Base-by-base conservation (phyloP, 2,888 invertebrate genomes). In the Metopia argyrocephala region DNA sequence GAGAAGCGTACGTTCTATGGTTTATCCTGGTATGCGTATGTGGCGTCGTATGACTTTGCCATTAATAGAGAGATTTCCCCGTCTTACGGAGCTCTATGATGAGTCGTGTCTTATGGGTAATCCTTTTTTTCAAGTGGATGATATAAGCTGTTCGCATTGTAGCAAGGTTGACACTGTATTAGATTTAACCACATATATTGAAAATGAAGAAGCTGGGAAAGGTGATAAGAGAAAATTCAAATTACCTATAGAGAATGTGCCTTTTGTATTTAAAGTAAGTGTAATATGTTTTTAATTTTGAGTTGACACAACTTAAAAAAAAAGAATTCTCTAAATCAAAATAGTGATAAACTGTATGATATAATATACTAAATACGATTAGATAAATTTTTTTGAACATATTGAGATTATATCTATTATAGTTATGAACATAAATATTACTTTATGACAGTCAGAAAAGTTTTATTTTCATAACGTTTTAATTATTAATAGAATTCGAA, bases 81-180 rank as follows among this genome's bases (percentile, higher is more conserved):
- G 96, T 46, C 87, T 93, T 89, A 85, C 91, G 93, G 96, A 94
- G 88, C 92, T 94, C 54, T 96, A 97, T 86, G 96, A 96, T 91
- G 96, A 96, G 90, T 94, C 95, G 86, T 97, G 96, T 88, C 91
- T 97, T 46, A 90, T 96, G 84, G 94, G 94, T 87, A 97, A 97
- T 91, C 96, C 96, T 15, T 95, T 94, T 87, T 97, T 96, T 88
- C 93, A 93, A 87, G 93, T 96, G 9, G 92, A 93, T n/a, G 95
- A 95, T 86, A 94, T 96, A 92, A 96, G 96, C 87, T 96, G 96
- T 87, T 95, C 94, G 93, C 96, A 96, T 0, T 97, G 96, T 86
- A 94, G 94, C 86, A 91, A 92, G 85, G 93, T 95, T 0, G 92
- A 92, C 83, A 93, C 93, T 85, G 92, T 96, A 48, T 91, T 94